A percentile compares a stretch with the other conserved stretches of the same genome.
Conservation (phyloP, 2,797 vertebrate species). For the Argyrosomus regius region DNA sequence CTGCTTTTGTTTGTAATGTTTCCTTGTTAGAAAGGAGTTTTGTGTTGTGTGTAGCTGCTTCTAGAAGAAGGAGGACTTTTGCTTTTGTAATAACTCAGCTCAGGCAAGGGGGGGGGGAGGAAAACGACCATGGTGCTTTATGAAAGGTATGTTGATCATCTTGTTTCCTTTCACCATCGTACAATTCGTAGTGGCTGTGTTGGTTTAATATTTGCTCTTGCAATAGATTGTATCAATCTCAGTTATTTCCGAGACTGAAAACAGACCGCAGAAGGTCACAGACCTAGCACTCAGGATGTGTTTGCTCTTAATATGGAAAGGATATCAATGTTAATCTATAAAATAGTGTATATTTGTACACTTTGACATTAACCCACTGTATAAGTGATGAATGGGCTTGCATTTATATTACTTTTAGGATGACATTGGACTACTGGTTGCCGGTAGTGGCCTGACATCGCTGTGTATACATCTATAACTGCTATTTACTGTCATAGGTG, state of each 20-base stretch:
- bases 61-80: conserved; percentile 28
- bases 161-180: neutral
- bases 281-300: conserved; percentile 41
- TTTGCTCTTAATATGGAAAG: conserved; percentile 43
- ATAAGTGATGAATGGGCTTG: conserved; percentile 56
- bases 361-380: conserved; percentile 38
- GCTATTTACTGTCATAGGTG: conserved; percentile 15
- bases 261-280: conserved; percentile 61
- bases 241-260: conserved; percentile 63
- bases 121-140: conserved; percentile 85
- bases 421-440: conserved; percentile 50
- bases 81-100: conserved; percentile 49
- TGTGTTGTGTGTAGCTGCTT: conserved; percentile 37
- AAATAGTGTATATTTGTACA: conserved; percentile 35
- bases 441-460: conserved; percentile 29
- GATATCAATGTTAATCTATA: conserved; percentile 52
- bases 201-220: conserved; percentile 62
- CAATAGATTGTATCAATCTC: conserved; percentile 66
- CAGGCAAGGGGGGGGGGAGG: conserved; percentile 13
- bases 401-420: conserved; percentile 46
- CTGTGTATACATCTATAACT: conserved; percentile 19
- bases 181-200: conserved; percentile 28
- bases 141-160: conserved; percentile 87
- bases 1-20: conserved; percentile 70
- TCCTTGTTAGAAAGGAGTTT: conserved; percentile 43